These are phyloP conservation scores for Aphelinus atriplicis DNA, from an alignment of 1,140 invertebrate species.

Conservation along the genomic window DNA sequence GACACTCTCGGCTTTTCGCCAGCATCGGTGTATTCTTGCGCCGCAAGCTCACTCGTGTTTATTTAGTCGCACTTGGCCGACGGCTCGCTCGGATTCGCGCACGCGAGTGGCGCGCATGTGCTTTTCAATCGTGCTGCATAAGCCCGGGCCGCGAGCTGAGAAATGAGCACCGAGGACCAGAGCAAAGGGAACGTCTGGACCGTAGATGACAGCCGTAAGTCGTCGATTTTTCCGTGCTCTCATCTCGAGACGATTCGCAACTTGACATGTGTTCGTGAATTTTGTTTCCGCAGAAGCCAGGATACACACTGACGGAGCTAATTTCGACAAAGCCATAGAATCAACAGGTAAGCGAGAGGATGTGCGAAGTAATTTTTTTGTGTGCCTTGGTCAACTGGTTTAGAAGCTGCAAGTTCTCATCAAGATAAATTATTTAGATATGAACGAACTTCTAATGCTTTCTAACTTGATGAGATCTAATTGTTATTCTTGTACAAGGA, in stretches of 20 bases:
- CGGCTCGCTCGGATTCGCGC: background rate
- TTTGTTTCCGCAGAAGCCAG: too few relatives aligned
- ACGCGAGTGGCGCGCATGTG: background rate
- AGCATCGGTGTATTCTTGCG: constrained; percentile 15
- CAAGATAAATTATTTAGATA: too few relatives aligned
- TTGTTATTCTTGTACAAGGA: too few relatives aligned
- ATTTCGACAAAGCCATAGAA: constrained; percentile 54
- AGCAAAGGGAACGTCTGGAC: constrained; percentile 5
- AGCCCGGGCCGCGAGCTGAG: background rate
- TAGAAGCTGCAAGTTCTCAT: too few relatives aligned
- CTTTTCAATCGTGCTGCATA: background rate
- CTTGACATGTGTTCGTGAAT: too few relatives aligned
- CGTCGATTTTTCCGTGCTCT: too few relatives aligned
- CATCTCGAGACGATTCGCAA: too few relatives aligned
- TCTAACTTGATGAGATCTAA: too few relatives aligned
- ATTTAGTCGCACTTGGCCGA: background rate
- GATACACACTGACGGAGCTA: constrained; percentile 10
- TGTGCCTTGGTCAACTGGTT: too few relatives aligned
- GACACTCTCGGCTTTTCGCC: constrained; percentile 11
- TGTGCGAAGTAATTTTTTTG: too few relatives aligned
- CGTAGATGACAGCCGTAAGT: background rate
- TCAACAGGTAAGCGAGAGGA: constrained; percentile 49
- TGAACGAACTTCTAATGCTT: too few relatives aligned
- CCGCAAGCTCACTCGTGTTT: background rate
- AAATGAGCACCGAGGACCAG: background rate